Conservation (phyloP, 2,113 vertebrate species). For the Maccullochella peelii region DNA sequence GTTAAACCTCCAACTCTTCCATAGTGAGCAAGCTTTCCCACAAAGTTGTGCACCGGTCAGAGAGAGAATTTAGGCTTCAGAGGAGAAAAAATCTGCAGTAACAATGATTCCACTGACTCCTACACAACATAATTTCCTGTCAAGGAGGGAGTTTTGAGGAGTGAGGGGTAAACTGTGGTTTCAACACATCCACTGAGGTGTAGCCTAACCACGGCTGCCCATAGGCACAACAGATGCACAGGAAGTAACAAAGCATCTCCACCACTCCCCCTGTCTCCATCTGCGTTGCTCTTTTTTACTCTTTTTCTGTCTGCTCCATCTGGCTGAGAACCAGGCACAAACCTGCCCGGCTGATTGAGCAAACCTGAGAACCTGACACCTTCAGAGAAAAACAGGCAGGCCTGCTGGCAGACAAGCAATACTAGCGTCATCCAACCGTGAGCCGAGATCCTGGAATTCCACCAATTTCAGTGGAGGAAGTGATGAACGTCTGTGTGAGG, state of each 20-base stretch:
- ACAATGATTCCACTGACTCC: slow-evolving; percentile 27
- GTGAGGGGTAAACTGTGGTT: slow-evolving; percentile 40
- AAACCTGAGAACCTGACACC: slow-evolving; percentile 66
- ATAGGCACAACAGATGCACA: slow-evolving; percentile 36
- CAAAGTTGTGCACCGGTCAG: slow-evolving; percentile 20
- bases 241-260: slow-evolving; percentile 30
- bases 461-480: slow-evolving; percentile 70
- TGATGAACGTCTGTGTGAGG: slow-evolving; percentile 50
- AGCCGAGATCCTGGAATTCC: slow-evolving; percentile 73
- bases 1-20: slow-evolving; percentile 18
- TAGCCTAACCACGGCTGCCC: background rate
- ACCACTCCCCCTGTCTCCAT: slow-evolving; percentile 8
- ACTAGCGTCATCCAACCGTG: slow-evolving; percentile 58
- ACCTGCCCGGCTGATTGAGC: slow-evolving; percentile 61
- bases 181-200: slow-evolving; percentile 17
- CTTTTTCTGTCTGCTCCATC: slow-evolving; percentile 29
- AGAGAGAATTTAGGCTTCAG: slow-evolving; percentile 19
- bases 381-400: slow-evolving; percentile 63
- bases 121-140: slow-evolving; percentile 33
- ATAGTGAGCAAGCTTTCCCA: slow-evolving; percentile 10
- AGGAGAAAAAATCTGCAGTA: slow-evolving; percentile 3
- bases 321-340: slow-evolving; percentile 53
- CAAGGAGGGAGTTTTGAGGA: slow-evolving; percentile 11
- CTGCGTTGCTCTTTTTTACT: background rate
- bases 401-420: slow-evolving; percentile 68